These are phyloP conservation scores for Cataglyphis rosenhaueri DNA, from an alignment of 2,888 invertebrate species.

Conservation along the genomic window DNA sequence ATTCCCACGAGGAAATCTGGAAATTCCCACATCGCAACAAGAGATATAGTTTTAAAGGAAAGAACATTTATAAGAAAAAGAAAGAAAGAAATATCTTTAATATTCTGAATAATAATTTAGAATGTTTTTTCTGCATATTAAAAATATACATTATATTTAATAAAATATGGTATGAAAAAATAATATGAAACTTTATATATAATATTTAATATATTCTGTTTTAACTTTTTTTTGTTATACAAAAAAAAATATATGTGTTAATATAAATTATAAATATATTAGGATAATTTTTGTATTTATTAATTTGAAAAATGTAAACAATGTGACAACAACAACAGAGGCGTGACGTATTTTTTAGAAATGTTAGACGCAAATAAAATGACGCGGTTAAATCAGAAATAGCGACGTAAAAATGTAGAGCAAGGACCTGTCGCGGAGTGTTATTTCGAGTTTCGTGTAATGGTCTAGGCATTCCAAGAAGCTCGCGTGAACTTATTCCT, in stretches of 20 bases:
- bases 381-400: slow-evolving; percentile 55
- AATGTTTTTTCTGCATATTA: background rate
- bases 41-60: slow-evolving; percentile 23
- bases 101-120: background rate
- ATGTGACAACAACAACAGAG: background rate
- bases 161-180: background rate
- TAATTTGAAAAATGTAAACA: background rate
- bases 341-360: background rate
- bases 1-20: slow-evolving; percentile 40
- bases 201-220: background rate
- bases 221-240: background rate
- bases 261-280: background rate
- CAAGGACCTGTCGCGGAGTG: slow-evolving; percentile 69
- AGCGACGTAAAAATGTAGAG: slow-evolving; percentile 75
- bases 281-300: slow-evolving; percentile 3
- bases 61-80: slow-evolving; percentile 2
- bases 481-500: slow-evolving; percentile 69
- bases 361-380: slow-evolving; percentile 4
- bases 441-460: slow-evolving; percentile 74
- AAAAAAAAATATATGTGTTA: background rate
- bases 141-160: background rate
- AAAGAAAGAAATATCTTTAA: too few relatives aligned
- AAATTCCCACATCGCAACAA: slow-evolving; percentile 41
- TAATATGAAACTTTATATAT: background rate
- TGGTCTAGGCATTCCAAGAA: slow-evolving; percentile 76